Percentiles rank a stretch among this genome's conserved stretches.
Evolutionary conservation across 2,888 invertebrate species (phyloP).

Genomic region (Fragum fragum): DNA sequence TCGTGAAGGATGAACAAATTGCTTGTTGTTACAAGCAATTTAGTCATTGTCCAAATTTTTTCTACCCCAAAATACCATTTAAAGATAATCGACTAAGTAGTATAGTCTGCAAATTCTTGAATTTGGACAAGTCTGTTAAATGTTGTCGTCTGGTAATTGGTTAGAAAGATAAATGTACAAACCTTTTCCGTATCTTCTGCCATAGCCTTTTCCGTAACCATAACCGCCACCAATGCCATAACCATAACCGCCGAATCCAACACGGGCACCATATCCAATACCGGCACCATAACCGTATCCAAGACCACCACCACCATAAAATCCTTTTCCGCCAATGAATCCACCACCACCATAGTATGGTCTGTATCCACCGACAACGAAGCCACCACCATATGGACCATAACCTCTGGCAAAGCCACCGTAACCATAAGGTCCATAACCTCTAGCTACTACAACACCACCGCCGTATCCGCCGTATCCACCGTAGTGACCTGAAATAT

Average conservation of each 20-base stretch:
- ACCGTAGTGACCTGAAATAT: not conserved
- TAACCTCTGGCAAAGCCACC: slow-evolving; percentile 4
- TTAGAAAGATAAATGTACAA: too few relatives aligned
- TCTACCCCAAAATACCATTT: too few relatives aligned
- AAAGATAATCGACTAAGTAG: too few relatives aligned
- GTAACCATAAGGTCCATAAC: not conserved
- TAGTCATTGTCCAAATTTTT: too few relatives aligned
- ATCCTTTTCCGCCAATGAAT: not conserved
- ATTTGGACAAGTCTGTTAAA: too few relatives aligned
- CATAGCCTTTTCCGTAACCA: not conserved
- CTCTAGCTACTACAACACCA: not conserved
- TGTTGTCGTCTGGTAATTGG: too few relatives aligned
- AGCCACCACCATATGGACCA: slow-evolving; percentile 17
- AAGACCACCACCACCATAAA: not conserved
- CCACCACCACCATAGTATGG: slow-evolving; percentile 17
- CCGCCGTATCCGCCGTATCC: slow-evolving; percentile 12
- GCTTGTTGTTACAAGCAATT: too few relatives aligned
- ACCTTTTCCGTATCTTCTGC: not conserved
- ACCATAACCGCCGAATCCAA: not conserved
- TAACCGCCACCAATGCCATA: not conserved
- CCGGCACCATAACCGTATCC: not conserved
- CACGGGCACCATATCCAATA: not conserved
- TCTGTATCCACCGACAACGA: not conserved
- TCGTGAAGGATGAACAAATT: too few relatives aligned
- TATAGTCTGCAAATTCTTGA: too few relatives aligned